Evolutionary conservation across 2,797 vertebrate species (phyloP), one percentile per base, ranked within the genome.

Genomic region (Sebastes miniatus): DNA sequence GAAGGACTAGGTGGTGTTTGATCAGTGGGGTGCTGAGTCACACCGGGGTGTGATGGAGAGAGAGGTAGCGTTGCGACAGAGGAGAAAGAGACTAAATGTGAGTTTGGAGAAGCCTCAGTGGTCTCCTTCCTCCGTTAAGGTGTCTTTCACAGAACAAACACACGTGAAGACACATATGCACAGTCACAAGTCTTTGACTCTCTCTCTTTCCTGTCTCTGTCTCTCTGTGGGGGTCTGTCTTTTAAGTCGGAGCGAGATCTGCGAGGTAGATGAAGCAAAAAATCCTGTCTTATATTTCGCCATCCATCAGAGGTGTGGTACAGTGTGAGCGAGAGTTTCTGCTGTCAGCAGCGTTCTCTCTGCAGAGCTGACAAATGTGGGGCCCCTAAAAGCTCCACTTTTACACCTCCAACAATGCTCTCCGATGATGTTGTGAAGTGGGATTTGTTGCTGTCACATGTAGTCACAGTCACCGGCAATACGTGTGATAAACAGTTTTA

Each of bases 11-110:
- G 83, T 22, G 3, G 56, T 82, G 87, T 92, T 93, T 94, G 89
- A 93, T 94, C 90, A 90, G 83, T 56, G 65, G 85, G 83, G 64
- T 87, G 89, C 88, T 93, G 91, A 94, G 88, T 93, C 93, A 91
- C 86, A 77, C 77, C 57, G 81, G 82, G 91, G 74, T 80, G 73
- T 58, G 90, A 91, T 86, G 84, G 77, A 87, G 76, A 84, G 84
- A 87, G 69, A 79, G 82, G 76, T 73, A 39, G 83, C 69, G 78
- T 75, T 80, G 85, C 71, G 18, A 76, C 62, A 36, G 72, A 79
- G 20, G 63, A 75, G 73, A 71, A 50, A 57, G 29, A 84, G 32
- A 68, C 39, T 70, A 77, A 92, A 89, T 76, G 66, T 71, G 73
- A 85, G 69, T 82, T 88, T 76, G 56, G 31, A 79, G 77, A 79